Evolutionary conservation across 2,113 vertebrate genomes (phyloP).

Genomic region (Neoarius graeffei): DNA sequence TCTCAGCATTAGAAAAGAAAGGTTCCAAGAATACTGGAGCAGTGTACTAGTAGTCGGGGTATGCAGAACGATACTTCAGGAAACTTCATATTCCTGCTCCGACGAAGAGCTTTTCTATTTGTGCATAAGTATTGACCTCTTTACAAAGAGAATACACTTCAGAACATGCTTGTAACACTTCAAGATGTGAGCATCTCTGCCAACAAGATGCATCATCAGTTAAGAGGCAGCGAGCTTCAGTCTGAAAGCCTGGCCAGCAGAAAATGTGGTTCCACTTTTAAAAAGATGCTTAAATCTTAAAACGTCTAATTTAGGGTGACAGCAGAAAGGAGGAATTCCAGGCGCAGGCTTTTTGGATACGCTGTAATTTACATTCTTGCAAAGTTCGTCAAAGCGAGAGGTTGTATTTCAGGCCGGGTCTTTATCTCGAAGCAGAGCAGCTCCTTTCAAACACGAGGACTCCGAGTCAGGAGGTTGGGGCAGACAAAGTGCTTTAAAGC

Average conservation of each 20-base stretch:
- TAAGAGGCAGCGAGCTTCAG: background rate
- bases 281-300: conserved; percentile 41
- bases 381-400: conserved; percentile 35
- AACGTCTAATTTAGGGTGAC: conserved; percentile 50
- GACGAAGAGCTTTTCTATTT: background rate
- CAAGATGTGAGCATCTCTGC: conserved; percentile 12
- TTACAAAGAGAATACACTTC: background rate
- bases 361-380: conserved; percentile 50
- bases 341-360: conserved; percentile 39
- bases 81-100: background rate
- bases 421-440: conserved; percentile 34
- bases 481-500: conserved; percentile 69
- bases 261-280: conserved; percentile 44
- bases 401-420: conserved; percentile 38
- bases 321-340: conserved; percentile 47
- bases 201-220: conserved; percentile 11
- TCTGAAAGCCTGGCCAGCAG: conserved; percentile 24
- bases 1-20: conserved; percentile 35
- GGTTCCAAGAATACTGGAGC: conserved; percentile 25
- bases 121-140: background rate
- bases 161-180: background rate
- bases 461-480: conserved; percentile 44
- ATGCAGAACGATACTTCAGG: background rate
- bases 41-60: background rate
- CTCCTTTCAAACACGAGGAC: conserved; percentile 9